A percentile compares a stretch with the other conserved stretches of the same genome.
Evolutionary conservation across 2,797 vertebrate species (phyloP).

Genomic region (Salarias fasciatus): DNA sequence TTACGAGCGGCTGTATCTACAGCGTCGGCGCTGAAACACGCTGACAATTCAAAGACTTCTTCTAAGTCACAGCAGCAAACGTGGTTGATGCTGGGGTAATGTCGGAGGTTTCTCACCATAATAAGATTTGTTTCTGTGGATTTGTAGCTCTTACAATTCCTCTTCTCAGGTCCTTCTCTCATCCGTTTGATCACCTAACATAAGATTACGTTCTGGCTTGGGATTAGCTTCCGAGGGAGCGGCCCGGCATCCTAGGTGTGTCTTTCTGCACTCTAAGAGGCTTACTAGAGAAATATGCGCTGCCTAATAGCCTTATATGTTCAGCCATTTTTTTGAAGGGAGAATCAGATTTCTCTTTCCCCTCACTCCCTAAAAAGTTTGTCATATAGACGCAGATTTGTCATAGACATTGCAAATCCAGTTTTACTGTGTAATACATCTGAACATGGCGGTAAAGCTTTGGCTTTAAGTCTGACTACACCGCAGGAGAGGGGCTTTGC

Average conservation of each 20-base stretch:
- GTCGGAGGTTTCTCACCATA: conserved; percentile 68
- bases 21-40: conserved; percentile 40
- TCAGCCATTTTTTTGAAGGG: conserved; percentile 53
- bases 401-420: conserved; percentile 76
- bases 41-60: conserved; percentile 65
- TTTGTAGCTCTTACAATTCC: conserved; percentile 79
- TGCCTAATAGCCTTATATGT: conserved; percentile 81
- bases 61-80: conserved; percentile 58
- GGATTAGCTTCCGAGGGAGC: conserved; percentile 79
- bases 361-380: conserved; percentile 69
- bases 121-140: conserved; percentile 84
- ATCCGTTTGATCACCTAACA: conserved; percentile 85
- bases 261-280: conserved; percentile 81
- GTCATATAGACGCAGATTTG: conserved; percentile 72
- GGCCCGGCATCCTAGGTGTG: conserved; percentile 80
- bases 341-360: conserved; percentile 63
- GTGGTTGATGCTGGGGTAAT: conserved; percentile 51
- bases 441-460: conserved; percentile 65
- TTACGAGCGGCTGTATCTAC: conserved; percentile 53
- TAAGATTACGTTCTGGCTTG: conserved; percentile 76
- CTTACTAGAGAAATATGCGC: conserved; percentile 79
- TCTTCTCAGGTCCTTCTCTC: conserved; percentile 72
- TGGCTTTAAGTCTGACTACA: conserved; percentile 64
- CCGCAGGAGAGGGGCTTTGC: conserved; percentile 67
- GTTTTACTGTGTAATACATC: conserved; percentile 76